phyloP scores from a whole-genome alignment of 1,140 invertebrate species.

The Heterodera schachtii region DNA sequence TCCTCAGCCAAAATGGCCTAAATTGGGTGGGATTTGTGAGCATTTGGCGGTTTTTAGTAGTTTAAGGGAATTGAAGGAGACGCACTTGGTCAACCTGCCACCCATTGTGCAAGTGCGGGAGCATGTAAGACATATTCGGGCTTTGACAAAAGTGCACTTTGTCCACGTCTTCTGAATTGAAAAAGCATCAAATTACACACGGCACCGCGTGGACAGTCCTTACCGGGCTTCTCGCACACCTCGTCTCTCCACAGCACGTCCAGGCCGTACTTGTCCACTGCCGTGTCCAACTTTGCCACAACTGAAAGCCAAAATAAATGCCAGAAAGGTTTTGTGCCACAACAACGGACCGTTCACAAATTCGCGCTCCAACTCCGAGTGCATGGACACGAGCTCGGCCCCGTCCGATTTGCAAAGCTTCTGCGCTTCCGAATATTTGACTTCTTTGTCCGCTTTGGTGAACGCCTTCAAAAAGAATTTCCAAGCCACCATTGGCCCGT shows the following conservation, averaged over 20 bases:
- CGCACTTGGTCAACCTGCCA: slow-evolving; percentile 88
- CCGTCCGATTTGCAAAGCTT: not conserved
- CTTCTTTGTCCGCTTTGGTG: not conserved
- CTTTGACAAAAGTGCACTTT: no score
- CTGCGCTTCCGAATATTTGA: not conserved
- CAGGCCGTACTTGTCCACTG: not conserved
- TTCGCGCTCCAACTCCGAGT: not conserved
- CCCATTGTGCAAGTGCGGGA: slow-evolving; percentile 96
- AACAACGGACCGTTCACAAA: not conserved
- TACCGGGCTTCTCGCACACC: not conserved
- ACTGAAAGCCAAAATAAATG: no score
- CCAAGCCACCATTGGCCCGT: no score
- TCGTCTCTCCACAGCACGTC: not conserved
- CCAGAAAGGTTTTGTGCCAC: no score
- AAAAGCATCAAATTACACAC: no score
- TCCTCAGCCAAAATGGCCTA: slow-evolving; percentile 95
- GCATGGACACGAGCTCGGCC: not conserved
- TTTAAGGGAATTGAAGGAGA: not conserved
- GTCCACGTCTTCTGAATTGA: no score
- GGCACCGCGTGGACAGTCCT: no score
- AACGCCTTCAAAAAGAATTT: not conserved
- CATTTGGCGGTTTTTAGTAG: no score
- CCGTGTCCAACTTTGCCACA: not conserved
- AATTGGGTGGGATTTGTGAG: not conserved
- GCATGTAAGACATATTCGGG: slow-evolving; percentile 91